Percentiles rank a stretch among this genome's conserved stretches.
These are phyloP conservation scores for Trissolcus brochymenae DNA, from an alignment of 2,888 invertebrate species.

Conservation along the genomic window DNA sequence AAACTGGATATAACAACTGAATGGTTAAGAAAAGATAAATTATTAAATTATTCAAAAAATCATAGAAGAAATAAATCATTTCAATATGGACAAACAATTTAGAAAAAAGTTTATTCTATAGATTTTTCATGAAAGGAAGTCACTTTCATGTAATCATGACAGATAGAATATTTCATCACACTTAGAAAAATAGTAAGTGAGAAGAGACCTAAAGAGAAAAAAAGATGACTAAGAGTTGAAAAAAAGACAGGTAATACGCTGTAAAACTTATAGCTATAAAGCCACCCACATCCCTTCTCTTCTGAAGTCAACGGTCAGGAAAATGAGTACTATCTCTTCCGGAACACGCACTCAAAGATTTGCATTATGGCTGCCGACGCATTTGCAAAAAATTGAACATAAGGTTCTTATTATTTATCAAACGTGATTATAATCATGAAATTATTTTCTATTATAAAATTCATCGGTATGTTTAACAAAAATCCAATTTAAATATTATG, in stretches of 20 bases:
- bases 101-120: no score
- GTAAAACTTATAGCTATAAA: conserved; percentile 24
- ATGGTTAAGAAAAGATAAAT: no score
- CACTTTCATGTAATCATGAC: no score
- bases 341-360: conserved; percentile 67
- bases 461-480: no score
- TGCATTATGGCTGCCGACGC: conserved; percentile 50
- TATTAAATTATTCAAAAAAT: no score
- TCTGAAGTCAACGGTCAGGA: conserved; percentile 76
- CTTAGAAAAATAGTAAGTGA: neutral
- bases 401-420: conserved; percentile 22
- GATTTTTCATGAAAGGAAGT: no score
- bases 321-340: conserved; percentile 77
- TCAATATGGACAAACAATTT: no score
- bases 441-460: no score
- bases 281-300: conserved; percentile 60
- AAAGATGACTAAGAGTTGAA: conserved; percentile 22
- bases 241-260: conserved; percentile 37
- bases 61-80: no score
- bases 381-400: conserved; percentile 59
- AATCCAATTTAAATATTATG: no score
- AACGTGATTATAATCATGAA: neutral
- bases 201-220: neutral
- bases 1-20: no score
- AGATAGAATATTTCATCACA: no score